Percentiles rank a stretch among this genome's conserved stretches.
phyloP scores from a whole-genome alignment of 2,113 vertebrate genomes.

The Puffinus mauretanicus region DNA sequence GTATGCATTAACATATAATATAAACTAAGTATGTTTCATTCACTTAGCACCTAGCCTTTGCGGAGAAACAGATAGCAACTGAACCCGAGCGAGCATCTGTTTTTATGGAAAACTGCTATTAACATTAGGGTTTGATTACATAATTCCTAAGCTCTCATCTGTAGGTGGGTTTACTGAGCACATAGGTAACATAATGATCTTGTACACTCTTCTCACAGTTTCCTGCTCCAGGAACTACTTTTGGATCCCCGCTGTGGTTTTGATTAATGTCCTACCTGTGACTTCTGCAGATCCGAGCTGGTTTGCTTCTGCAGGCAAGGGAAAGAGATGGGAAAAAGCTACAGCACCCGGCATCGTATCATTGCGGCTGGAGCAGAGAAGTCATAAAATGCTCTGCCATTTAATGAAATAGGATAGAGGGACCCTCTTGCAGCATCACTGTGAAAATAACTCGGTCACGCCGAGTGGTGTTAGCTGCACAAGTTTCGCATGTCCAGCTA shows the following conservation, averaged over 20 bases:
- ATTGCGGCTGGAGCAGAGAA: not conserved
- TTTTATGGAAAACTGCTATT: not conserved
- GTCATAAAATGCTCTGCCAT: conserved; percentile 24
- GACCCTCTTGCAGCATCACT: not conserved
- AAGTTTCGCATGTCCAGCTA: not conserved
- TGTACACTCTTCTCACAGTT: not conserved
- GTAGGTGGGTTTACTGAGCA: not conserved
- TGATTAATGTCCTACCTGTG: conserved; percentile 60
- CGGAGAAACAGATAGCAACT: not conserved
- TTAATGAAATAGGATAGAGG: conserved; percentile 11
- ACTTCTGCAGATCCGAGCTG: not conserved
- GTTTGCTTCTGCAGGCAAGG: conserved; percentile 37
- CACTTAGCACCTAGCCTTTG: not conserved
- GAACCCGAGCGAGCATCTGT: not conserved
- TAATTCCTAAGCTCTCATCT: not conserved
- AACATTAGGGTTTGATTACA: conserved; percentile 9
- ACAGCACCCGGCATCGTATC: not conserved
- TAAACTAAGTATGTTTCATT: not conserved
- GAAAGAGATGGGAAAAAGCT: not conserved
- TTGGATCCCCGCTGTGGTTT: conserved; percentile 19
- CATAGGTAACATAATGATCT: conserved; percentile 16
- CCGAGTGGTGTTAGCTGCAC: not conserved
- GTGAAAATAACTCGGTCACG: not conserved
- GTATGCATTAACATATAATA: not conserved
- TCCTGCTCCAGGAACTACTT: conserved; percentile 43